A percentile compares a stretch with the other conserved stretches of the same genome.
phyloP scores from a whole-genome alignment of 2,797 vertebrate species.

The Erethizon dorsatum region DNA sequence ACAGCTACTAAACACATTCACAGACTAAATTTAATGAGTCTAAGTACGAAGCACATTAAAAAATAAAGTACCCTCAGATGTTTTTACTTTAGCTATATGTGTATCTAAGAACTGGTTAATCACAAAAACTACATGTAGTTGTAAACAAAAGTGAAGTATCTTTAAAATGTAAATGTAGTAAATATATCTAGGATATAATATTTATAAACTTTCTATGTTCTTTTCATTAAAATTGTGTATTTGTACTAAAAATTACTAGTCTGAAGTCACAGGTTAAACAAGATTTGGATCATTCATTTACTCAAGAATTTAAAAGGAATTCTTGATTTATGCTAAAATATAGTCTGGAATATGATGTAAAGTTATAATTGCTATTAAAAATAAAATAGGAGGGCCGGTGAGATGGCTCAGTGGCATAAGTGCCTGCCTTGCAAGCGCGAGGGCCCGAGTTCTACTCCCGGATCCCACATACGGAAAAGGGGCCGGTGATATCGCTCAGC shows the following conservation, averaged over 20 bases:
- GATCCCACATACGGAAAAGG: no score
- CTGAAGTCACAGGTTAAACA: neutral
- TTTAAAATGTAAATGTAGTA: constrained; percentile 27
- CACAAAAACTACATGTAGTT: neutral
- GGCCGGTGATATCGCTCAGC: no score
- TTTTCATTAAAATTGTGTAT: neutral
- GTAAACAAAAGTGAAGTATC: constrained; percentile 18
- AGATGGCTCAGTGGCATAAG: no score
- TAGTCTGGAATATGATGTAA: neutral
- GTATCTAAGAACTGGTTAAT: neutral
- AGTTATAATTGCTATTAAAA: constrained; percentile 55
- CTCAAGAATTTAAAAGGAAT: neutral
- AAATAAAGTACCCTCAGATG: constrained; percentile 50
- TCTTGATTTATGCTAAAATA: neutral
- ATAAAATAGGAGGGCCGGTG: neutral
- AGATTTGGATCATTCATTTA: constrained; percentile 21
- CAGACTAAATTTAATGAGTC: constrained; percentile 78
- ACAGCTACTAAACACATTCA: constrained; percentile 83
- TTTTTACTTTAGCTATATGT: constrained; percentile 60
- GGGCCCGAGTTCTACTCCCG: no score
- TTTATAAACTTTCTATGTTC: constrained; percentile 46
- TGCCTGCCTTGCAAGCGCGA: no score
- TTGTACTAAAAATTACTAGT: neutral
- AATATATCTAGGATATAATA: neutral
- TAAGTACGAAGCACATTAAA: constrained; percentile 73